Percentiles rank a stretch among this genome's conserved stretches.
Conservation (phyloP, 2,888 invertebrate genomes). For the Tachystola acroxantha region DNA sequence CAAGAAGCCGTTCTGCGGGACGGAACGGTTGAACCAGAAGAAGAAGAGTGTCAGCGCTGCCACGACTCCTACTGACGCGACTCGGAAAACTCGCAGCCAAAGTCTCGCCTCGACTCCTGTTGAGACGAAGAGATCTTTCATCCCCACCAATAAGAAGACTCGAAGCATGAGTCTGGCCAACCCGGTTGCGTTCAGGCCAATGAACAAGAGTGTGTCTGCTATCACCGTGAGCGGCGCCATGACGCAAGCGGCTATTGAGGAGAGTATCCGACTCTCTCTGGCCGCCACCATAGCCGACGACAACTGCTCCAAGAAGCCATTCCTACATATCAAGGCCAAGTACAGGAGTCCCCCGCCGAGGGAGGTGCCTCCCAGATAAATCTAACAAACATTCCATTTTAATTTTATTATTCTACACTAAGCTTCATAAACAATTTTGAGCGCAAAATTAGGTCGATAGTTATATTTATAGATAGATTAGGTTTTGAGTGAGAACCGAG, state of each 20-base stretch:
- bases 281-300: conserved; percentile 59
- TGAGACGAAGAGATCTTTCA: conserved; percentile 44
- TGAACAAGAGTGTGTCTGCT: conserved; percentile 46
- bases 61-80: conserved; percentile 37
- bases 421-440: no score
- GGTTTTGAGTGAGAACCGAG: no score
- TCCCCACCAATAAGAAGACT: conserved; percentile 48
- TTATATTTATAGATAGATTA: no score
- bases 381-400: conserved; percentile 46
- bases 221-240: conserved; percentile 36
- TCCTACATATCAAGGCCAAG: conserved; percentile 85
- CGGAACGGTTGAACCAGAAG: conserved; percentile 44
- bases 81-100: conserved; percentile 48
- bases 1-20: conserved; percentile 48
- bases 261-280: conserved; percentile 62
- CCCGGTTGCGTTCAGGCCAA: conserved; percentile 34
- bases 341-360: conserved; percentile 83
- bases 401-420: conserved; percentile 33
- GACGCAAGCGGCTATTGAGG: conserved; percentile 71
- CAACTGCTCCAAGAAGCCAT: conserved; percentile 67
- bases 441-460: no score
- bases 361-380: conserved; percentile 78
- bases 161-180: conserved; percentile 64
- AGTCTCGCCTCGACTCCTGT: conserved; percentile 61
- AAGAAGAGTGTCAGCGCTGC: conserved; percentile 41